These are phyloP conservation scores for Hypolimnas misippus DNA, from an alignment of 2,888 invertebrate genomes.

Conservation along the genomic window DNA sequence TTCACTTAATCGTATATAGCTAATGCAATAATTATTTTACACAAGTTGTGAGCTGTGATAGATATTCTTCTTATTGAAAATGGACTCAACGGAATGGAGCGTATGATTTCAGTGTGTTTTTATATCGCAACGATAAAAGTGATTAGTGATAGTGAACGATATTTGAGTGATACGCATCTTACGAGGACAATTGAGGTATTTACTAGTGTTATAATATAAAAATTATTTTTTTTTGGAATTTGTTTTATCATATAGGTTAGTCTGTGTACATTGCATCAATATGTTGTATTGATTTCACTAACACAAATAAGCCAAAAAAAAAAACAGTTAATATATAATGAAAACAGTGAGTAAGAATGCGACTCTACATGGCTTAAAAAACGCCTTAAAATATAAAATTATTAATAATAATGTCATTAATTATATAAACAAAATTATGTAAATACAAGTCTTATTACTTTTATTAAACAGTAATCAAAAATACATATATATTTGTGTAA, in stretches of 20 bases:
- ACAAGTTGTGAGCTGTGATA: conserved; percentile 68
- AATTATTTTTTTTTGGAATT: neutral
- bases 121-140: conserved; percentile 72
- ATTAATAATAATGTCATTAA: neutral
- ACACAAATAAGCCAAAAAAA: neutral
- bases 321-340: neutral
- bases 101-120: conserved; percentile 78
- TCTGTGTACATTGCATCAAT: neutral
- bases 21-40: conserved; percentile 32
- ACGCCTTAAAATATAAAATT: neutral
- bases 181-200: conserved; percentile 77
- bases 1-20: conserved; percentile 19
- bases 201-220: conserved; percentile 15
- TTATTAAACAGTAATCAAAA: neutral
- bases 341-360: neutral
- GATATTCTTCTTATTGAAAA: conserved; percentile 56
- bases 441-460: neutral
- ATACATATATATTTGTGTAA: neutral
- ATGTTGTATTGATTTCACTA: neutral
- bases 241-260: neutral
- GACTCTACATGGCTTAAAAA: neutral
- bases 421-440: neutral
- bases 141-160: conserved; percentile 81
- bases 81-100: conserved; percentile 80
- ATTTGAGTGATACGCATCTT: conserved; percentile 70